A percentile compares a stretch with the other conserved stretches of the same genome.
Conservation (phyloP, 2,888 invertebrate genomes). For the Dolichopus griseipennis region DNA sequence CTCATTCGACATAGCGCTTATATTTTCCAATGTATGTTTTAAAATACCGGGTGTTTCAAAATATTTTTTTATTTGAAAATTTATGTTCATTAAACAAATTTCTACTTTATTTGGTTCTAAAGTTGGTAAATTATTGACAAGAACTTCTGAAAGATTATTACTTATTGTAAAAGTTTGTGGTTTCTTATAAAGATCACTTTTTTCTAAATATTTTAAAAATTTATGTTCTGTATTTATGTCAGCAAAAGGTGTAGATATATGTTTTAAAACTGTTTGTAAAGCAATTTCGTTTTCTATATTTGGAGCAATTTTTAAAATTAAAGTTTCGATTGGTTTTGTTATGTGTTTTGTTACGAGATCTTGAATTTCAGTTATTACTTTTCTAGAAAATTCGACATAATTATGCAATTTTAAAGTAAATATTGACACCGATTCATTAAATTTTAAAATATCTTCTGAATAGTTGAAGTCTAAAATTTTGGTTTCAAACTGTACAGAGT, state of each 20-base stretch:
- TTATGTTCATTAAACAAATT: constrained; percentile 1
- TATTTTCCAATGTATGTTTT: background rate
- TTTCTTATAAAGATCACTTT: too few relatives aligned
- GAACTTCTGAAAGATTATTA: too few relatives aligned
- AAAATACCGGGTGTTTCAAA: background rate
- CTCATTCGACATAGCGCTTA: background rate
- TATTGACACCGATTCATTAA: background rate
- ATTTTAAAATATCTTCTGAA: background rate
- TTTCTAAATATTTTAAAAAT: too few relatives aligned
- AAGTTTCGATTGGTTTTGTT: background rate
- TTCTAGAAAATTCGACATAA: background rate
- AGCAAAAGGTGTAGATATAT: too few relatives aligned
- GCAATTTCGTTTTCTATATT: too few relatives aligned
- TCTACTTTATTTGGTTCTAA: background rate
- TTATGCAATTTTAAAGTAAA: background rate
- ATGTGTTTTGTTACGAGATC: background rate
- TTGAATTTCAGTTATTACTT: background rate
- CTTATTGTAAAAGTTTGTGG: too few relatives aligned
- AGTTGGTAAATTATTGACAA: too few relatives aligned
- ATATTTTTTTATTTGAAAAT: constrained; percentile 7
- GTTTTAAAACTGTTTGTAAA: too few relatives aligned
- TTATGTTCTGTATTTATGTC: too few relatives aligned
- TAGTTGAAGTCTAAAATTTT: background rate
- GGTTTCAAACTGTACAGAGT: background rate
- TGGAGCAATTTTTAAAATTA: too few relatives aligned